Base-by-base conservation (phyloP, 1,140 invertebrate species). In the Polypedilum vanderplanki region DNA sequence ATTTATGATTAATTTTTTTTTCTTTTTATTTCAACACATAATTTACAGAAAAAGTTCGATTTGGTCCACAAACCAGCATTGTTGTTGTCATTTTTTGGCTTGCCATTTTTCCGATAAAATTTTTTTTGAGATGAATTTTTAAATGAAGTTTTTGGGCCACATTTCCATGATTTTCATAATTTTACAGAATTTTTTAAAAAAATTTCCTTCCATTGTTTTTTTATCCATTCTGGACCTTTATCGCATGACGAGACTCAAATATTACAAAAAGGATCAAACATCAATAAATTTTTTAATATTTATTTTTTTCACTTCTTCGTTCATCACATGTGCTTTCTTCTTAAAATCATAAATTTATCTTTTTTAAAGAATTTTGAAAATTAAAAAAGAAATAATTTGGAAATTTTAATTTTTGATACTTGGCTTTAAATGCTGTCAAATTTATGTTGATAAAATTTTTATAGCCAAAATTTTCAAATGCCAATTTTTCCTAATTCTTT, bases 261-360 rank as follows among this genome's bases (percentile, higher is more conserved):
- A 9, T 20, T 20, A 70, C 24, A 33, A 33, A 70, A 22, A 57
- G 12, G 46, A 57, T 70, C 65, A 70, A 70, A 70, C 65, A 70
- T 20, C 20, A 18, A 18, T 70, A 70, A 20, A 33, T 33, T 33
- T 33, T 5, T 33, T 33, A 3, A 3, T 33, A 33, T 3, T 3
- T 33, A 33, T 33, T 33, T 33, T 33, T 33, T 33, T 33, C 24
- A 33, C 24, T 33, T 33, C 24, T 33, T 33, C 24, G 20, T 70
- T 22, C 65, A 70, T 70, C 65, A 70, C 65, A 70, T 70, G 65
- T 70, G 65, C 65, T 70, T 70, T 57, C 12, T 57, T 57, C n/a
- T 70, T 70, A 22, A 70, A 18, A 20, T 70, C 18, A 33, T 3
- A 33, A n/a, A 20, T 18, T 70, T 70, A 20, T 22, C 4, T 70